Evolutionary conservation across 2,797 vertebrate genomes (phyloP), one percentile per base, ranked within the genome.

Genomic region (Spea hammondii): DNA sequence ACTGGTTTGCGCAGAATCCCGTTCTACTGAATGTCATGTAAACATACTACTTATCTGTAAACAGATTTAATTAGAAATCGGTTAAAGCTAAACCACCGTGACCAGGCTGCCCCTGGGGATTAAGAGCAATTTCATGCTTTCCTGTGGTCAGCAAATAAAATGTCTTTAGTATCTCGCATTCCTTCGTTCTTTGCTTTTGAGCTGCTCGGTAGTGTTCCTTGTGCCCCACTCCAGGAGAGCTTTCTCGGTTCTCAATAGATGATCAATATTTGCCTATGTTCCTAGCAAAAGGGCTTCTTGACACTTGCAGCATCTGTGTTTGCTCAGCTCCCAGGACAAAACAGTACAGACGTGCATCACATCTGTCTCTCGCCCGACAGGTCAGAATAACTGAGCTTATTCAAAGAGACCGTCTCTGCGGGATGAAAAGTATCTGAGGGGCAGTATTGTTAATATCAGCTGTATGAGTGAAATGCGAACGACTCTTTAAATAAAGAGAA

Each of bases 41-140:
- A 77, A 82, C 75, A 70, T 48, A 49, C 70, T 11, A 74, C 80
- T 77, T 82, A 78, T 77, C 80, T 78, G 65, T 69, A 82, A 82
- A 82, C 80, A 78, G 75, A 72, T 77, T 82, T 82, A 82, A 82
- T 82, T 82, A 82, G 80, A 82, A 82, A 77, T 77, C 80, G 77
- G 75, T 82, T 65, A 78, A 82, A 64, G 70, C 75, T 64, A 77
- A 82, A 82, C 80, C 80, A 69, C 75, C 80, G 73, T 82, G 71
- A 77, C 75, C 70, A 4, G 50, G 70, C 75, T 78, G 65, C 80
- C 80, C 32, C 54, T 45, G 65, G 73, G 80, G 75, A 82, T 82
- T 78, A 78, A 71, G 70, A 57, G 75, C 70, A 77, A 82, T 82
- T 67, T 78, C 70, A 74, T 70, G 70, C 75, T 65, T 74, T 65